Percentiles rank a stretch among this genome's conserved stretches.
Evolutionary conservation across 1,140 invertebrate genomes (phyloP).

Genomic region (Choristoneura fumiferana): DNA sequence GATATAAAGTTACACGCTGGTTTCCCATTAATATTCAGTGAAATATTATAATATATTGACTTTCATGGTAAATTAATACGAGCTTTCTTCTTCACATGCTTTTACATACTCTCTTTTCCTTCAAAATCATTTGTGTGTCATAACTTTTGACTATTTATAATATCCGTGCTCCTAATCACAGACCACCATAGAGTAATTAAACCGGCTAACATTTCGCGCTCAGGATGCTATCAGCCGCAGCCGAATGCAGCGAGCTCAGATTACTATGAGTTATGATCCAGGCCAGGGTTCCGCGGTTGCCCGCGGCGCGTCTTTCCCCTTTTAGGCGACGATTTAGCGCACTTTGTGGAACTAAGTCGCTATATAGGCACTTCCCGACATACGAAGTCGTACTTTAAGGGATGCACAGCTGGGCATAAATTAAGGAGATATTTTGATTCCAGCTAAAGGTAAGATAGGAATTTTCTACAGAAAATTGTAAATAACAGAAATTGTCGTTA

Average conservation of each 20-base stretch:
- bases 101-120: too few relatives aligned
- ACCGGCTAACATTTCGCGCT: slow-evolving; percentile 19
- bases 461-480: too few relatives aligned
- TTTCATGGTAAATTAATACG: background rate
- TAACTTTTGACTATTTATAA: too few relatives aligned
- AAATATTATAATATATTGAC: slow-evolving; percentile 14
- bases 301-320: slow-evolving; percentile 19
- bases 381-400: too few relatives aligned
- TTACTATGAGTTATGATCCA: slow-evolving; percentile 20
- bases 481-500: too few relatives aligned
- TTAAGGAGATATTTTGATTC: too few relatives aligned
- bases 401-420: too few relatives aligned
- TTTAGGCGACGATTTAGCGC: slow-evolving; percentile 1
- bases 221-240: slow-evolving; percentile 35
- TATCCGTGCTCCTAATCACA: background rate
- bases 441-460: too few relatives aligned
- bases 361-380: too few relatives aligned
- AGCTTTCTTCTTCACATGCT: too few relatives aligned
- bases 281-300: background rate
- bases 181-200: background rate
- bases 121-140: too few relatives aligned
- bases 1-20: slow-evolving; percentile 38
- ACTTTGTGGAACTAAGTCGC: slow-evolving; percentile 3
- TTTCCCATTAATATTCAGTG: slow-evolving; percentile 27
- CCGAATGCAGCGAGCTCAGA: slow-evolving; percentile 38